Percentiles rank a stretch among this genome's conserved stretches.
phyloP scores from a whole-genome alignment of 2,888 invertebrate genomes.

The Ametastegia equiseti region DNA sequence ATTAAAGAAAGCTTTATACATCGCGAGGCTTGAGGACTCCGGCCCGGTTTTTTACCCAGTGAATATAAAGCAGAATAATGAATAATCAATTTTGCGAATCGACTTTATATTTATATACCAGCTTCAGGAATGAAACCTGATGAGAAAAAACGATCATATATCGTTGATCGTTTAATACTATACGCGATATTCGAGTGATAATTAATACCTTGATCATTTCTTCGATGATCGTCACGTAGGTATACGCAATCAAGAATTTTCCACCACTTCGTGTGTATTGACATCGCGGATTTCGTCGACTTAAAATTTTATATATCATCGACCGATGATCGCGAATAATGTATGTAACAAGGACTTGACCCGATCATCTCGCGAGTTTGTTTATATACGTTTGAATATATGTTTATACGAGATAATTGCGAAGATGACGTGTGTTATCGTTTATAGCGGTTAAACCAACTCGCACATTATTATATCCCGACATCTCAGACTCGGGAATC shows the following conservation, averaged over 20 bases:
- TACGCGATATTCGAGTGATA: too few relatives aligned
- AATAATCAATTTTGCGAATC: constrained; percentile 32
- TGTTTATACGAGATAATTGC: not conserved
- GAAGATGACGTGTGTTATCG: not conserved
- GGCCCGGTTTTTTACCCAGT: not conserved
- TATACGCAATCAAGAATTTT: too few relatives aligned
- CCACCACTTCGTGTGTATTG: not conserved
- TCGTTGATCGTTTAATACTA: too few relatives aligned
- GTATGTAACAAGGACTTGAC: not conserved
- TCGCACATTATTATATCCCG: not conserved
- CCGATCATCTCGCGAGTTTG: not conserved
- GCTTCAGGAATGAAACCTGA: not conserved
- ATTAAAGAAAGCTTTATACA: constrained; percentile 35
- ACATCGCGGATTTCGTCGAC: too few relatives aligned
- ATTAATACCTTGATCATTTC: too few relatives aligned
- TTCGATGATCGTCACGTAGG: too few relatives aligned
- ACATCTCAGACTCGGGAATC: constrained; percentile 1
- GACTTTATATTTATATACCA: not conserved
- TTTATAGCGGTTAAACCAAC: not conserved
- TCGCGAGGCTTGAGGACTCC: not conserved
- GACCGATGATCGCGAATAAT: too few relatives aligned
- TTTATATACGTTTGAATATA: not conserved
- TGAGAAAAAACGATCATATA: not conserved
- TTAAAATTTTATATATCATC: too few relatives aligned
- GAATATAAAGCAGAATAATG: constrained; percentile 28